phyloP scores from a whole-genome alignment of 2,113 vertebrate species.

The Rutilus rutilus region DNA sequence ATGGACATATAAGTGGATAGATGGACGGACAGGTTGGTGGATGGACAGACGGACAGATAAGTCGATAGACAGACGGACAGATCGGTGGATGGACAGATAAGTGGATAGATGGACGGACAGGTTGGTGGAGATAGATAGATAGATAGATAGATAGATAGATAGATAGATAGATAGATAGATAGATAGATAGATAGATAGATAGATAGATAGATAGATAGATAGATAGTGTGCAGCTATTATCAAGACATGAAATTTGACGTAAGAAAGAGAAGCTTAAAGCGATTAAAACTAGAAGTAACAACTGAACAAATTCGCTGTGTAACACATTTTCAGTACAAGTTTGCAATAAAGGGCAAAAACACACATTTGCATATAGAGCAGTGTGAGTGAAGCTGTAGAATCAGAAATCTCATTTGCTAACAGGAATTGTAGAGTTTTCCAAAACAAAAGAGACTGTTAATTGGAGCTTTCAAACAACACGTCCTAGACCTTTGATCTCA shows the following conservation, averaged over 20 bases:
- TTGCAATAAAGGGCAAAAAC: background rate
- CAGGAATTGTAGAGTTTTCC: background rate
- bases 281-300: background rate
- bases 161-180: no score
- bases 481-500: slow-evolving; percentile 15
- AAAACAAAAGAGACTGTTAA: slow-evolving; percentile 13
- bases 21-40: no score
- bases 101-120: no score
- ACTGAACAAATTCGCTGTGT: background rate
- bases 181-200: background rate
- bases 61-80: no score
- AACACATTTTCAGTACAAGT: background rate
- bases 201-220: background rate
- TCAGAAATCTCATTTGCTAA: background rate
- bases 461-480: slow-evolving; percentile 24
- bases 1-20: accelerated
- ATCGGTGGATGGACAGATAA: no score
- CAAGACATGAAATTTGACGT: background rate
- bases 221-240: no score
- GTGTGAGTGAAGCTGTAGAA: background rate
- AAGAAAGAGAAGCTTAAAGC: background rate
- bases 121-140: no score
- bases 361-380: background rate
- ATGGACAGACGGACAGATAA: no score
- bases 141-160: no score